Percentiles rank a stretch among this genome's conserved stretches.
phyloP scores from a whole-genome alignment of 2,797 vertebrate genomes.

The Perodicticus potto region DNA sequence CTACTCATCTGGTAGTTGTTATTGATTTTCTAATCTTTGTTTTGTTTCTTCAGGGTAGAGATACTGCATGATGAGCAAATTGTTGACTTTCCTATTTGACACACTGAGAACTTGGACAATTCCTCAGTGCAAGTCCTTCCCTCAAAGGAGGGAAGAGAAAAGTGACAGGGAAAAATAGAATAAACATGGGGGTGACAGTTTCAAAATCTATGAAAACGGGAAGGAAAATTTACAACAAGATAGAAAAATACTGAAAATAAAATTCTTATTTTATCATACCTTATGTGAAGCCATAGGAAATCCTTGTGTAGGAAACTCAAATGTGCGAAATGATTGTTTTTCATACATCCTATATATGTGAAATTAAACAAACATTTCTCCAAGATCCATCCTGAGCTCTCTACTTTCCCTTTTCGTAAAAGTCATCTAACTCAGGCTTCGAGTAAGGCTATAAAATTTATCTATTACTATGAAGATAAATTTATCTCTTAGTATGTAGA shows the following conservation, averaged over 20 bases:
- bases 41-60: slow-evolving; percentile 28
- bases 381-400: not conserved
- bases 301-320: not conserved
- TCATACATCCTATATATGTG: not conserved
- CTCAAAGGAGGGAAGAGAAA: slow-evolving; percentile 29
- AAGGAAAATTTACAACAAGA: not conserved
- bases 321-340: not conserved
- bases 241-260: not conserved
- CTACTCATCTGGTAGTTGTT: slow-evolving; percentile 56
- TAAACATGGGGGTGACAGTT: not conserved
- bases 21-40: not conserved
- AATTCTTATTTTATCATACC: not conserved
- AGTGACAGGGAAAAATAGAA: not conserved
- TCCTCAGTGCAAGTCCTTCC: not conserved
- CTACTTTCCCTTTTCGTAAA: not conserved
- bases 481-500: not conserved
- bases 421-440: not conserved
- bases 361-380: not conserved
- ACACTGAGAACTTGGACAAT: not conserved
- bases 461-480: not conserved
- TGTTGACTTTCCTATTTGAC: slow-evolving; percentile 21
- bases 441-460: not conserved
- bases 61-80: not conserved
- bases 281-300: slow-evolving; percentile 19
- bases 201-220: not conserved